Evolutionary conservation across 2,113 vertebrate species (phyloP).

Genomic region (Eublepharis macularius): DNA sequence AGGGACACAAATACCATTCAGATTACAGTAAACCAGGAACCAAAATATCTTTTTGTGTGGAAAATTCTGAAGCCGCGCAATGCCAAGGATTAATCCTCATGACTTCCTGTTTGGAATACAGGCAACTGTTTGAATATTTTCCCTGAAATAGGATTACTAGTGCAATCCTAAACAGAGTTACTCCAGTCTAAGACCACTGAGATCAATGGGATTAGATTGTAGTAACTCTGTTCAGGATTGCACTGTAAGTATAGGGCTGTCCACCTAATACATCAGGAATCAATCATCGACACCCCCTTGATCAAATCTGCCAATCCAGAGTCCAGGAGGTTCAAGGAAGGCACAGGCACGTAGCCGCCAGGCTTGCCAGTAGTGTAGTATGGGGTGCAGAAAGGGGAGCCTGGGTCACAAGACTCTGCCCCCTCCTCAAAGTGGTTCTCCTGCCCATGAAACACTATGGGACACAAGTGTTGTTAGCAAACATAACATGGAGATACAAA

Average conservation of each 20-base stretch:
- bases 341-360: background rate
- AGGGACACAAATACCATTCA: background rate
- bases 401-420: background rate
- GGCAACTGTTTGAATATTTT: background rate
- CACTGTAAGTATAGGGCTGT: background rate
- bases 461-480: background rate
- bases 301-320: background rate
- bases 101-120: background rate
- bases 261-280: background rate
- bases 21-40: background rate
- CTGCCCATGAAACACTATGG: background rate
- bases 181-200: too few relatives aligned
- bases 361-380: background rate
- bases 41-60: background rate
- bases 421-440: fast-evolving
- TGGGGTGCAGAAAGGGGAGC: background rate
- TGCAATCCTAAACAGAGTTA: too few relatives aligned
- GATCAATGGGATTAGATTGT: too few relatives aligned
- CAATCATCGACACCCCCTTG: too few relatives aligned
- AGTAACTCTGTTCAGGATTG: background rate
- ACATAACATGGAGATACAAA: conserved; percentile 3
- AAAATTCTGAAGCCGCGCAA: background rate
- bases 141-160: too few relatives aligned
- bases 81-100: background rate
- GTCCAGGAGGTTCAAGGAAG: background rate